Base-by-base conservation (phyloP, 1,140 invertebrate species). In the Venturia canescens region DNA sequence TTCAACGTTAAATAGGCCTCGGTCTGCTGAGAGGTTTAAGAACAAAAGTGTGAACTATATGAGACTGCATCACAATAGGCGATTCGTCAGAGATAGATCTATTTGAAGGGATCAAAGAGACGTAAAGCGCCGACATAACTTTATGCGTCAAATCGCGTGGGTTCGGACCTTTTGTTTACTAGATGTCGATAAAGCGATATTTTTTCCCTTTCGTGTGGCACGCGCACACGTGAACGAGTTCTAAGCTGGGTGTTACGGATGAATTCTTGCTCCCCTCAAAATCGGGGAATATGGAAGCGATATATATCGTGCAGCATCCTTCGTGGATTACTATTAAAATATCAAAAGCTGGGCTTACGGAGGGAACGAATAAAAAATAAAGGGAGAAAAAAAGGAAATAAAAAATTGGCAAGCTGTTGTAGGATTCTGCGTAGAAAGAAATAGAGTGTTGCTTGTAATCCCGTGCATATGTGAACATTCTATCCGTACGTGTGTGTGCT, bases 251-350 rank as follows among this genome's bases (percentile, higher is more conserved):
- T 53, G 50, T 53, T 53, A 53, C 50, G 50, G 16, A 53, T 53
- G 50, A 53, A 53, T 53, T 53, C 50, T 53, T 53, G 50, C 50
- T 53, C 50, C 50, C 50, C 50, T 53, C 50, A 53, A 53, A 53
- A 53, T 53, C 50, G 18, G 50, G 50, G 50, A 53, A 53, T 53
- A 53, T 53, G 18, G 50, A 53, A 21, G 50, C 50, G 50, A 18
- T 18, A 53, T 53, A 53, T 53, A 53, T 53, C 16, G 16, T 9
- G 50, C 50, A 53, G n/a, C 50, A 53, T 53, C 50, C 50, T 53
- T 21, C 50, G n/a, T n/a, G 50, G 50, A 53, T 53, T 53, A 53
- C 50, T 53, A 53, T 53, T 53, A 53, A 53, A 53, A 53, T 53
- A 53, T 53, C 50, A 53, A 53, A 53, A 53, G 50, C 50, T 53